Conservation (phyloP, 2,797 vertebrate genomes). For the Parotocinclus haroldoi region DNA sequence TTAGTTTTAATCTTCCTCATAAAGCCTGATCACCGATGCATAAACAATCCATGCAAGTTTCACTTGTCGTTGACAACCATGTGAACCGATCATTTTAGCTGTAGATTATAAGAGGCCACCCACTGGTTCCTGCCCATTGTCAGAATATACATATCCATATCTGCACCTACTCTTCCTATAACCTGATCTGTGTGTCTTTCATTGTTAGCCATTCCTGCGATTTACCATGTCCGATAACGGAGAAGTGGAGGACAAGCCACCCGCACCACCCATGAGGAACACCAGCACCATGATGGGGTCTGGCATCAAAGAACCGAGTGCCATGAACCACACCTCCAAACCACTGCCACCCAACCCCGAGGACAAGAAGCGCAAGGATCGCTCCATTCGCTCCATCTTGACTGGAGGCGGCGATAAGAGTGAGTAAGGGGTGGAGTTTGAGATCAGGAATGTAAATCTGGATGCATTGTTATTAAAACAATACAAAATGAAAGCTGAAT, state of each 20-base stretch:
- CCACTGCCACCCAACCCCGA: constrained; percentile 93
- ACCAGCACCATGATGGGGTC: constrained; percentile 93
- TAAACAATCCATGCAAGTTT: too few relatives aligned
- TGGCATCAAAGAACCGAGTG: constrained; percentile 79
- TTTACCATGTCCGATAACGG: constrained; percentile 94
- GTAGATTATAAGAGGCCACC: too few relatives aligned
- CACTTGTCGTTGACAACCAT: too few relatives aligned
- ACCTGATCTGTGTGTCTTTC: neutral
- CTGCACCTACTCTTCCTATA: neutral
- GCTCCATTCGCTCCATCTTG: constrained; percentile 88
- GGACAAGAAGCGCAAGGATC: constrained; percentile 92
- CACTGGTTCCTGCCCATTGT: too few relatives aligned
- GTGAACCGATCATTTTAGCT: too few relatives aligned
- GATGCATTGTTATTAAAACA: too few relatives aligned
- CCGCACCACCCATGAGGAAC: constrained; percentile 94
- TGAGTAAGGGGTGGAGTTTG: constrained; percentile 54
- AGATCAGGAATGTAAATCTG: too few relatives aligned
- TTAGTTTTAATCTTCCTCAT: too few relatives aligned
- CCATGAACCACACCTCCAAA: constrained; percentile 88
- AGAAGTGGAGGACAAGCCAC: constrained; percentile 92
- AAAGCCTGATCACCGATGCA: too few relatives aligned
- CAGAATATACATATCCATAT: too few relatives aligned
- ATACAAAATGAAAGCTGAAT: too few relatives aligned
- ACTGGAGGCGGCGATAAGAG: constrained; percentile 89
- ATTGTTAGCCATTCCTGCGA: constrained; percentile 14